Evolutionary conservation across 2,113 vertebrate species (phyloP).

Genomic region (Alexandromys fortis): DNA sequence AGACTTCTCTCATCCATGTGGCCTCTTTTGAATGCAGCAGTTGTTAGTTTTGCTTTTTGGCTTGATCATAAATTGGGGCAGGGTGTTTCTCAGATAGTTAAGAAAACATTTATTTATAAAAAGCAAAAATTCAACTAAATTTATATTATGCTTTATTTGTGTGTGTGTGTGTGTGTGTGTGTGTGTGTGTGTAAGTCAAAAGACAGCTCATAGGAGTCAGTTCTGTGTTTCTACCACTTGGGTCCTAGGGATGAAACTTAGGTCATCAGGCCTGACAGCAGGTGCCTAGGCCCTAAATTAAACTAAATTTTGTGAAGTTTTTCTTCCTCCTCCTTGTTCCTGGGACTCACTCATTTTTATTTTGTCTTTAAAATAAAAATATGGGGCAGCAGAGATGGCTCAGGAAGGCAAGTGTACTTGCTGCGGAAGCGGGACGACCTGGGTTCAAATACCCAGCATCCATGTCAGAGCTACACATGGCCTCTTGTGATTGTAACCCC

Average conservation of each 20-base stretch:
- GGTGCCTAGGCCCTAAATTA: background rate
- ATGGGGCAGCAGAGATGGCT: background rate
- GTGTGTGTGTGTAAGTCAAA: background rate
- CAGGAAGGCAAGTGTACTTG: background rate
- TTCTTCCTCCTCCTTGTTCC: background rate
- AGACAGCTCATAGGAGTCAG: too few species aligned
- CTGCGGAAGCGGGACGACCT: accelerated
- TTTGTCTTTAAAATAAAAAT: constrained; percentile 39
- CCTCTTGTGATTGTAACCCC: background rate
- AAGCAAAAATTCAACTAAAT: background rate
- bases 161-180: accelerated
- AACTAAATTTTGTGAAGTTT: background rate
- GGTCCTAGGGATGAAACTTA: background rate
- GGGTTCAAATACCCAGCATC: too few species aligned
- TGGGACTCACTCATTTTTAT: background rate
- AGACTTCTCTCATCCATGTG: background rate
- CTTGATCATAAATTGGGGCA: background rate
- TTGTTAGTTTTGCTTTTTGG: constrained; percentile 45
- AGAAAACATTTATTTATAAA: background rate
- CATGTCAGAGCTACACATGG: background rate
- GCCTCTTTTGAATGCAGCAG: constrained; percentile 8
- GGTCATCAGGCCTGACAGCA: background rate
- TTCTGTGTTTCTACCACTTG: background rate
- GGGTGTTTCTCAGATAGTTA: constrained; percentile 2
- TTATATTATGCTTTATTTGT: background rate